These are phyloP conservation scores for Hypanus sabinus DNA, from an alignment of 2,113 vertebrate species.

Conservation along the genomic window DNA sequence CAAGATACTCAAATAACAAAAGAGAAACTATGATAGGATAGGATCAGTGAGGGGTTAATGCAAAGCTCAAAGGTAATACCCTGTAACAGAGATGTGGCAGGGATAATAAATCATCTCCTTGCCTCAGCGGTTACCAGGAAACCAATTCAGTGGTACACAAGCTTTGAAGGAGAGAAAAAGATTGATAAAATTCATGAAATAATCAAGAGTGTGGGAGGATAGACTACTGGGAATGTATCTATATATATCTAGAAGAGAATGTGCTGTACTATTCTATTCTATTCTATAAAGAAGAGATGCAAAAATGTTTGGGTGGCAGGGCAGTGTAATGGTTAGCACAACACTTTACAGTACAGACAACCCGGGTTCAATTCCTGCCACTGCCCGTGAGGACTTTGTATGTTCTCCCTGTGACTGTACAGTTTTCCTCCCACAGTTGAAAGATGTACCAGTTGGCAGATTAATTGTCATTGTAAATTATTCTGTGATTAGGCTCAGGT, in stretches of 20 bases:
- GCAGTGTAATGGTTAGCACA: too few species aligned
- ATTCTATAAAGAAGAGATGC: not conserved
- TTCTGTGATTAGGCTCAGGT: too few species aligned
- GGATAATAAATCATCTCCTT: not conserved
- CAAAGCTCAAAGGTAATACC: not conserved
- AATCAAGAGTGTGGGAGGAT: not conserved
- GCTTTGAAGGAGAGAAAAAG: not conserved
- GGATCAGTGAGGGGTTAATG: not conserved
- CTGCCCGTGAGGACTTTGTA: too few species aligned
- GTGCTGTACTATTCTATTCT: too few species aligned
- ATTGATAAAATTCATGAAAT: not conserved
- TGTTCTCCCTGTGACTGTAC: too few species aligned
- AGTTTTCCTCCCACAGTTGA: too few species aligned
- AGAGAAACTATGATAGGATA: not conserved
- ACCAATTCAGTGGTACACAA: too few species aligned
- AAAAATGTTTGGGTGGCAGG: not conserved
- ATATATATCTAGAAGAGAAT: not conserved
- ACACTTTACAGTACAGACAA: too few species aligned
- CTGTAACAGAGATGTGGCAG: not conserved
- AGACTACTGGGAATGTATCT: not conserved
- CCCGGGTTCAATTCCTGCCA: too few species aligned
- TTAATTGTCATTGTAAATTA: too few species aligned
- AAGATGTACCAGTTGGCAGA: too few species aligned
- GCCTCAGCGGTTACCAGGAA: too few species aligned
- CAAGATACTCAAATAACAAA: not conserved